Evolutionary conservation across 2,888 invertebrate genomes (phyloP).

Genomic region (Hypomecis atomaria): DNA sequence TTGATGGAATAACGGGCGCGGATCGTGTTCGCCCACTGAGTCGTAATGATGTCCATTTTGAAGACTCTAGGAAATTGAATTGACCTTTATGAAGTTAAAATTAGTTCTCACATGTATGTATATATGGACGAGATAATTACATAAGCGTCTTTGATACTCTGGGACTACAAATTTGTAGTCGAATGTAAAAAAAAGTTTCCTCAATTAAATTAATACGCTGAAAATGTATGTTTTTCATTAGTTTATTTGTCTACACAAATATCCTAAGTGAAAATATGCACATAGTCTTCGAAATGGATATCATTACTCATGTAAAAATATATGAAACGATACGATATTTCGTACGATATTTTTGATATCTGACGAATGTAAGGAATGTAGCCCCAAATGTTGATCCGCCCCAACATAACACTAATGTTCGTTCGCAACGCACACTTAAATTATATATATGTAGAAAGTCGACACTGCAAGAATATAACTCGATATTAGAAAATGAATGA

Average conservation of each 20-base stretch:
- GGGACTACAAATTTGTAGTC: too few relatives aligned
- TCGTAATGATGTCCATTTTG: background rate
- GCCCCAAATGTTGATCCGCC: constrained; percentile 38
- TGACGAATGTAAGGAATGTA: constrained; percentile 24
- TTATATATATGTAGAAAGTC: constrained; percentile 50
- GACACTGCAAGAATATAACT: constrained; percentile 9
- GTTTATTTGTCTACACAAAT: too few relatives aligned
- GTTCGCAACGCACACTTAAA: constrained; percentile 47
- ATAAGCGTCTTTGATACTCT: too few relatives aligned
- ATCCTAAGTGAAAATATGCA: too few relatives aligned
- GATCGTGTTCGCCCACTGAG: constrained; percentile 21
- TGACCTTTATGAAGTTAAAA: too few relatives aligned
- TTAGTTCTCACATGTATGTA: too few relatives aligned
- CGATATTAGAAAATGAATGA: background rate
- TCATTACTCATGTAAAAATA: background rate
- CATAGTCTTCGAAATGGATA: background rate
- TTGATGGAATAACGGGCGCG: constrained; percentile 9
- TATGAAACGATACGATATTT: constrained; percentile 3
- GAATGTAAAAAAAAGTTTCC: background rate
- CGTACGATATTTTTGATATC: background rate
- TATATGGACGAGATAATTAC: too few relatives aligned
- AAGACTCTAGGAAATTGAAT: background rate
- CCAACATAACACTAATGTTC: constrained; percentile 43
- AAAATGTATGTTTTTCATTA: too few relatives aligned
- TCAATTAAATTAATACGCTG: too few relatives aligned